These are phyloP conservation scores for Lamellibrachia satsuma DNA, from an alignment of 2,888 invertebrate genomes.

Conservation along the genomic window DNA sequence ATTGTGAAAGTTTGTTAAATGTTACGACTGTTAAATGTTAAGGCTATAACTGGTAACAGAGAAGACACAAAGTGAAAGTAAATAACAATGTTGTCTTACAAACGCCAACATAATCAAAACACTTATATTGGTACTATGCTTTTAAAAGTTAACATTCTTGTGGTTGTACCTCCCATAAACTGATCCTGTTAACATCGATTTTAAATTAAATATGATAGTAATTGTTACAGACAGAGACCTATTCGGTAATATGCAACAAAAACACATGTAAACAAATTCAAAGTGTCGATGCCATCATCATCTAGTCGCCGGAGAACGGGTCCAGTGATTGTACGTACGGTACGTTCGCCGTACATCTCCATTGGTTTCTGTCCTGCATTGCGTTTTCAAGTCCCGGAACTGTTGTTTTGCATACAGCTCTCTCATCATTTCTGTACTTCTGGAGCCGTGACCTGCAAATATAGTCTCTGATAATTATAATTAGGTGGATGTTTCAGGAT, in stretches of 20 bases:
- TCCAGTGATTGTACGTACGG: too few species aligned
- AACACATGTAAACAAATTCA: neutral
- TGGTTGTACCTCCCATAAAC: neutral
- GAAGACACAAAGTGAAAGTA: neutral
- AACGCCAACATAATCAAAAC: too few species aligned
- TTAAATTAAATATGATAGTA: neutral
- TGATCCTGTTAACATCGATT: neutral
- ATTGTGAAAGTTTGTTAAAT: too few species aligned
- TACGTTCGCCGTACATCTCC: too few species aligned
- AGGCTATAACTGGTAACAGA: too few species aligned
- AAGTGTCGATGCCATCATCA: neutral
- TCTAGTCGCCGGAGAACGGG: too few species aligned
- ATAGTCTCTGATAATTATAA: neutral
- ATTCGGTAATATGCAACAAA: neutral
- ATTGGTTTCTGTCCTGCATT: too few species aligned
- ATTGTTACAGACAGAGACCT: neutral
- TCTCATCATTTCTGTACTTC: neutral
- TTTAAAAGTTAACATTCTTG: neutral
- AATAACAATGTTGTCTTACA: neutral
- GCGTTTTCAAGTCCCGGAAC: too few species aligned
- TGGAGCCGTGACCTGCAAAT: neutral
- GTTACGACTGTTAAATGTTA: too few species aligned
- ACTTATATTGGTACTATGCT: neutral
- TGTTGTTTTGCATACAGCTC: too few species aligned
- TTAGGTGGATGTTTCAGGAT: neutral